These are phyloP conservation scores for Capitulum mitella DNA, from an alignment of 2,888 invertebrate species.

Conservation along the genomic window DNA sequence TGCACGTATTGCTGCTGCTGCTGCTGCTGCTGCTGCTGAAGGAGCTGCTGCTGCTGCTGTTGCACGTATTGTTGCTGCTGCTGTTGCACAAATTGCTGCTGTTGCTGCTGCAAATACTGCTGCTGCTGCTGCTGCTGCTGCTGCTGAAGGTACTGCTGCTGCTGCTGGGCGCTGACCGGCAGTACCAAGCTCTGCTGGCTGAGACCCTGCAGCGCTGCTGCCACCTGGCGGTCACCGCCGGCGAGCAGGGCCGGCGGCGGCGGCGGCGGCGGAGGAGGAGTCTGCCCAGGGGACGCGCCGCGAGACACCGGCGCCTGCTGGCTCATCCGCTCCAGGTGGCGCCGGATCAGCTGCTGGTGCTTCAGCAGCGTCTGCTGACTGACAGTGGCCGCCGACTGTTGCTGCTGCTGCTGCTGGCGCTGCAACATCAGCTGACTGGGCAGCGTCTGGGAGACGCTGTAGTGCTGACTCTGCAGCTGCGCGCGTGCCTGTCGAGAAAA, in stretches of 20 bases:
- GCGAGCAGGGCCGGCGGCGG: neutral
- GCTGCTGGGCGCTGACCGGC: neutral
- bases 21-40: neutral
- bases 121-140: neutral
- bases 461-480: neutral
- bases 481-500: neutral
- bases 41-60: neutral
- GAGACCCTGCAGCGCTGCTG: neutral
- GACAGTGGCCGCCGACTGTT: neutral
- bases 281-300: no score
- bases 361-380: slow-evolving; percentile 3
- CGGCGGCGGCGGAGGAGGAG: neutral
- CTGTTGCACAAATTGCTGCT: no score
- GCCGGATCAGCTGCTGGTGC: slow-evolving; percentile 19
- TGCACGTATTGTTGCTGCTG: neutral
- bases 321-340: neutral
- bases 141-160: neutral
- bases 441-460: neutral
- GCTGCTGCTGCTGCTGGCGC: neutral
- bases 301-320: neutral
- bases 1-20: neutral
- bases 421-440: neutral
- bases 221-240: neutral
- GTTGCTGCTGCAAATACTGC: neutral
- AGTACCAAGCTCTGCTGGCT: neutral